phyloP scores from a whole-genome alignment of 2,113 vertebrate genomes.

The Syrrhaptes paradoxus region DNA sequence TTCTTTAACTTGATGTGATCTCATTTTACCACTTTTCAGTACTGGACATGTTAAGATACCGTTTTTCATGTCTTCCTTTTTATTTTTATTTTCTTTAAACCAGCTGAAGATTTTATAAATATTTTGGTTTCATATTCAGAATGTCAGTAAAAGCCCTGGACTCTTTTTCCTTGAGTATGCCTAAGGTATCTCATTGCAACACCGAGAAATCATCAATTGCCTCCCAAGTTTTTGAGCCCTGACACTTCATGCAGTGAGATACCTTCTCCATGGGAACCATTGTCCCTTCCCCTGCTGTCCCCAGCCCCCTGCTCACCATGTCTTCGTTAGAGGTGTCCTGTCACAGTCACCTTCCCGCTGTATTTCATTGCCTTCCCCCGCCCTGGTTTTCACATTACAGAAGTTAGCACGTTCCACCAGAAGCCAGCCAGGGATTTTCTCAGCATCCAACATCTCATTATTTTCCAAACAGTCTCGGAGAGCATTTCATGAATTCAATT shows the following conservation, averaged over 20 bases:
- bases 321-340: rapidly evolving
- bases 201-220: background rate
- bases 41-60: rapidly evolving
- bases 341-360: background rate
- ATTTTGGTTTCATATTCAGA: background rate
- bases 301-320: background rate
- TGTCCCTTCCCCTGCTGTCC: background rate
- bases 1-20: background rate
- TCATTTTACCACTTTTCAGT: background rate
- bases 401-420: background rate
- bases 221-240: background rate
- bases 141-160: rapidly evolving
- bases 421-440: background rate
- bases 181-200: background rate
- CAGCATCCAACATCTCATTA: background rate
- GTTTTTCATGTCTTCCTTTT: background rate
- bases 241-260: background rate
- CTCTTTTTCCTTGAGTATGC: background rate
- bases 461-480: background rate
- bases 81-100: background rate
- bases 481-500: background rate
- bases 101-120: background rate
- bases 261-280: background rate
- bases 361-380: background rate
- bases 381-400: no score